Percentiles rank a stretch among this genome's conserved stretches.
Evolutionary conservation across 2,888 invertebrate species (phyloP).

Genomic region (Empis stercorea): DNA sequence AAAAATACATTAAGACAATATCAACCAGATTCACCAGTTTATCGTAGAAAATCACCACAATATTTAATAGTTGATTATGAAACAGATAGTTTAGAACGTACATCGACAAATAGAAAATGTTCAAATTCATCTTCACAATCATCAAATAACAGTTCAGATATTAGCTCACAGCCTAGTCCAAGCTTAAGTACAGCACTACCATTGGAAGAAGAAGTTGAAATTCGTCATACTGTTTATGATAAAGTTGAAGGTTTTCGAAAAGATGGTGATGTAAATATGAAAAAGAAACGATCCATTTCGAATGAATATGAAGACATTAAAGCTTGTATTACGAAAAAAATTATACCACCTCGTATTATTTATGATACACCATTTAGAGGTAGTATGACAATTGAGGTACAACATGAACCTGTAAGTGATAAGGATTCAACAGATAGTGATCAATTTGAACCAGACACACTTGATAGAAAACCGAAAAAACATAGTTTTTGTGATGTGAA

Average conservation of each 20-base stretch:
- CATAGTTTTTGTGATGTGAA: slow-evolving; percentile 37
- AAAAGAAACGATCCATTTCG: slow-evolving; percentile 23
- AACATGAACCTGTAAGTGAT: slow-evolving; percentile 65
- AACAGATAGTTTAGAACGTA: slow-evolving; percentile 59
- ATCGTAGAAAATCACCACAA: slow-evolving; percentile 31
- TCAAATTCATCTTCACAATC: slow-evolving; percentile 42
- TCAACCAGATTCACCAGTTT: slow-evolving; percentile 36
- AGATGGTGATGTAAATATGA: slow-evolving; percentile 24
- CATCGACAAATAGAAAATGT: slow-evolving; percentile 30
- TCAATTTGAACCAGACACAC: slow-evolving; percentile 73
- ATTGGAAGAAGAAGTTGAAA: slow-evolving; percentile 67
- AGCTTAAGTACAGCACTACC: slow-evolving; percentile 61
- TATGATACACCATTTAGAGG: slow-evolving; percentile 54
- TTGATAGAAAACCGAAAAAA: slow-evolving; percentile 63
- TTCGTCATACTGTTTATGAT: slow-evolving; percentile 58
- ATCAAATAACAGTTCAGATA: slow-evolving; percentile 44
- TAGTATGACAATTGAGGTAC: slow-evolving; percentile 71
- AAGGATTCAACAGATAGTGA: slow-evolving; percentile 56
- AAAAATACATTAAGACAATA: slow-evolving; percentile 25
- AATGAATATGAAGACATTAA: slow-evolving; percentile 11
- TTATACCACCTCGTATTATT: slow-evolving; percentile 38
- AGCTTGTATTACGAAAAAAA: slow-evolving; percentile 18
- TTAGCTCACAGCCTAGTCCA: slow-evolving; percentile 56
- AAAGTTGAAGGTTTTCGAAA: slow-evolving; percentile 31
- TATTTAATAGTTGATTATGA: slow-evolving; percentile 51